Percentiles rank a stretch among this genome's conserved stretches.
phyloP scores from a whole-genome alignment of 2,888 invertebrate species.

The Nemotelus pantherinus region DNA sequence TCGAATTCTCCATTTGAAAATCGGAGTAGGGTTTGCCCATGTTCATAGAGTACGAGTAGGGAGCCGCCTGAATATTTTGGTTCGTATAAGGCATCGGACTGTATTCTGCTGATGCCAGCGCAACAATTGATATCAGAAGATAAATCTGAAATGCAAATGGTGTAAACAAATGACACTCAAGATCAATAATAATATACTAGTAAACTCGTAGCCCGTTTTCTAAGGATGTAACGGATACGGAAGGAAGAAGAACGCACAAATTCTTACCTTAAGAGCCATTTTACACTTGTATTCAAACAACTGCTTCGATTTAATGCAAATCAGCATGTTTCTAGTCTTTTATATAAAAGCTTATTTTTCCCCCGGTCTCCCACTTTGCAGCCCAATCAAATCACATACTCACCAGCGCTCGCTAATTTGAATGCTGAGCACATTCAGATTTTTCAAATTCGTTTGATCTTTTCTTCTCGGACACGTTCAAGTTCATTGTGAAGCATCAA shows the following conservation, averaged over 20 bases:
- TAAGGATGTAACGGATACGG: no score
- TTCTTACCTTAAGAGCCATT: constrained; percentile 15
- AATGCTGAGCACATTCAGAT: constrained; percentile 22
- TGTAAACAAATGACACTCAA: not conserved
- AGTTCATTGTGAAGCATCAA: constrained; percentile 38
- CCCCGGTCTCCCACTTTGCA: not conserved
- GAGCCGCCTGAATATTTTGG: not conserved
- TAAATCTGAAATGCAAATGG: constrained; percentile 3
- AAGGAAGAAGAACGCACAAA: no score
- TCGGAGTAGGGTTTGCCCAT: not conserved
- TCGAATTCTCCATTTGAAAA: constrained; percentile 13
- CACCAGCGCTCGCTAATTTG: not conserved
- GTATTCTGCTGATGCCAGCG: constrained; percentile 15
- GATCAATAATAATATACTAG: no score
- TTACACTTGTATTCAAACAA: not conserved
- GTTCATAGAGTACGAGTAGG: not conserved
- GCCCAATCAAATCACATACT: not conserved
- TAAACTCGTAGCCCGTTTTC: no score
- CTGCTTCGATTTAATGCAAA: constrained; percentile 4
- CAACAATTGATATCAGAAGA: constrained; percentile 23
- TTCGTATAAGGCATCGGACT: not conserved
- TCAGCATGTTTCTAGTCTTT: constrained; percentile 5
- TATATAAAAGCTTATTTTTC: not conserved
- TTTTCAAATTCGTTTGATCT: constrained; percentile 26
- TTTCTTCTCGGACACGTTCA: constrained; percentile 31